Evolutionary conservation across 2,113 vertebrate species (phyloP).

Genomic region (Cyprinus carpio): DNA sequence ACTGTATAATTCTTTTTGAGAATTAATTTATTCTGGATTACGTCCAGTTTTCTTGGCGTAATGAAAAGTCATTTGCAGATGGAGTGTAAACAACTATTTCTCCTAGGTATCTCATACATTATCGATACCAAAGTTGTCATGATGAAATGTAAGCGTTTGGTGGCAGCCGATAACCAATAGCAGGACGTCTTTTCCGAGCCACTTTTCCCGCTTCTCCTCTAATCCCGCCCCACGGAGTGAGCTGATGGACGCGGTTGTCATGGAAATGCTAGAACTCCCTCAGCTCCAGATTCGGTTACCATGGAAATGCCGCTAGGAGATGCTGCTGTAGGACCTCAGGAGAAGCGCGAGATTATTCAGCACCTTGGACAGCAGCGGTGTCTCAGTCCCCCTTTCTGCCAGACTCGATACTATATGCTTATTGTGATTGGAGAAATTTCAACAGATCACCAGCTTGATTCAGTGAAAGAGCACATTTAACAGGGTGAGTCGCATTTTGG

Average conservation of each 20-base stretch:
- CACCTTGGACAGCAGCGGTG: constrained; percentile 65
- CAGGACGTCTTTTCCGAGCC: constrained; percentile 21
- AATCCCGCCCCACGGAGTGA: constrained; percentile 60
- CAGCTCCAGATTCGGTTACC: constrained; percentile 75
- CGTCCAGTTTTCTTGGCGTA: background rate
- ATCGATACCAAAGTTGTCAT: constrained; percentile 4
- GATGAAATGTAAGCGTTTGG: constrained; percentile 2
- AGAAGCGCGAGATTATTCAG: constrained; percentile 61
- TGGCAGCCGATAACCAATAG: constrained; percentile 72
- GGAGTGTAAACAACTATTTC: constrained; percentile 1
- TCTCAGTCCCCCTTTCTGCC: constrained; percentile 54
- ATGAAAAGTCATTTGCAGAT: background rate
- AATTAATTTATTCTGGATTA: background rate
- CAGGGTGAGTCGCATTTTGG: constrained; percentile 74
- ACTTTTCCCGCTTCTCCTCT: constrained; percentile 57
- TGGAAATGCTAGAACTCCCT: constrained; percentile 81
- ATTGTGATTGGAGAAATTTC: constrained; percentile 85
- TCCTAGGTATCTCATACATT: background rate
- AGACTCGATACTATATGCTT: constrained; percentile 78
- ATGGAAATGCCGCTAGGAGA: constrained; percentile 79
- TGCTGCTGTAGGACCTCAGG: constrained; percentile 47
- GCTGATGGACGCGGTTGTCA: constrained; percentile 80
- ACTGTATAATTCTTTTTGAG: too few relatives aligned
- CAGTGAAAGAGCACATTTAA: constrained; percentile 80
- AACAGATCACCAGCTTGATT: constrained; percentile 78